phyloP scores from a whole-genome alignment of 2,113 vertebrate genomes.

The Macaca mulatta region DNA sequence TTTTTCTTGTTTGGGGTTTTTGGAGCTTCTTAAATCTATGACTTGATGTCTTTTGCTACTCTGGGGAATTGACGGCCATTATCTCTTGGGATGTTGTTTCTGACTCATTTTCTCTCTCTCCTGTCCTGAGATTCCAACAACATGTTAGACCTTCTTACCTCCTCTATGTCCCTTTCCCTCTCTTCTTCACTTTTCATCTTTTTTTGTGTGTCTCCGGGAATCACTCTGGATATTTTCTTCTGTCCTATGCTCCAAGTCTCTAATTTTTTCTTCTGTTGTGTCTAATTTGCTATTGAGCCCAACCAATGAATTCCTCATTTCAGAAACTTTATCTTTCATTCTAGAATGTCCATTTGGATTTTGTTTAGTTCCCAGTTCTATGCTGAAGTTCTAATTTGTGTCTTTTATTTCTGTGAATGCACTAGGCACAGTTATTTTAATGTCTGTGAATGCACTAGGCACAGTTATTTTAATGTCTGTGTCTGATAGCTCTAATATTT shows the following conservation, averaged over 20 bases:
- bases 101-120: neutral
- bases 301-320: neutral
- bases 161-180: neutral
- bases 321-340: constrained; percentile 5
- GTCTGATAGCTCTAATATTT: neutral
- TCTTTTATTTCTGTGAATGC: neutral
- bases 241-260: neutral
- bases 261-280: neutral
- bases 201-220: neutral
- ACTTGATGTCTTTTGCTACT: neutral
- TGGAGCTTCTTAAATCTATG: neutral
- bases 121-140: neutral
- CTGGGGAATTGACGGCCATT: neutral
- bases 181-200: neutral
- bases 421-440: neutral
- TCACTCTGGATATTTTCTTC: neutral
- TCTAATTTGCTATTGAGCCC: neutral
- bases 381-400: neutral
- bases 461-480: neutral
- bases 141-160: neutral
- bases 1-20: neutral
- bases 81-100: neutral
- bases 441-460: neutral
- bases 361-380: neutral
- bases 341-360: neutral